Percentiles rank a stretch among this genome's conserved stretches.
Conservation (phyloP, 2,888 invertebrate species). For the Microdon myrmicae region DNA sequence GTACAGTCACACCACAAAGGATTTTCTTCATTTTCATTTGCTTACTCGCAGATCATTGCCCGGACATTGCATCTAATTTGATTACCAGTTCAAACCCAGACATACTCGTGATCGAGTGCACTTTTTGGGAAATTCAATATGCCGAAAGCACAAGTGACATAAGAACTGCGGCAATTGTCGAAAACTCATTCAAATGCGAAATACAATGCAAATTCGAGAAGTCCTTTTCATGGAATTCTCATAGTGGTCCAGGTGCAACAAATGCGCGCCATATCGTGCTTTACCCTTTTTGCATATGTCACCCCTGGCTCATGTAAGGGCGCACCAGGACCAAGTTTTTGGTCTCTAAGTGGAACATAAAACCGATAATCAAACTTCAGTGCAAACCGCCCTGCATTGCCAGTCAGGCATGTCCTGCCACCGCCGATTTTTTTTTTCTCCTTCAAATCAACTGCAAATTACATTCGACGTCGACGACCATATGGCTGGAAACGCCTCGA, state of each 20-base stretch:
- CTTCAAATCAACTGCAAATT: constrained; percentile 3
- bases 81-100: no score
- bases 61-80: no score
- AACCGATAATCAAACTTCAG: constrained; percentile 28
- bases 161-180: no score
- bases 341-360: constrained; percentile 8
- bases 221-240: not conserved
- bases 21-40: no score
- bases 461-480: constrained; percentile 22
- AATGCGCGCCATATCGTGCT: constrained; percentile 2
- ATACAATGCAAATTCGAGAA: no score
- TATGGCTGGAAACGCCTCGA: constrained; percentile 29
- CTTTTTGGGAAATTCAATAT: no score
- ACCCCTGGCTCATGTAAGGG: constrained; percentile 33
- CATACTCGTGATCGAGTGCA: no score
- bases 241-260: constrained; percentile 31
- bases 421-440: constrained; percentile 15
- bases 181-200: no score
- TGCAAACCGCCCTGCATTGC: constrained; percentile 17
- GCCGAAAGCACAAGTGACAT: no score
- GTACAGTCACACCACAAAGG: no score
- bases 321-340: constrained; percentile 8
- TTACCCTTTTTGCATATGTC: constrained; percentile 33
- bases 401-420: constrained; percentile 10
- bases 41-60: no score